A percentile compares a stretch with the other conserved stretches of the same genome.
phyloP scores from a whole-genome alignment of 2,797 vertebrate species.

The Calcarius lapponicus region DNA sequence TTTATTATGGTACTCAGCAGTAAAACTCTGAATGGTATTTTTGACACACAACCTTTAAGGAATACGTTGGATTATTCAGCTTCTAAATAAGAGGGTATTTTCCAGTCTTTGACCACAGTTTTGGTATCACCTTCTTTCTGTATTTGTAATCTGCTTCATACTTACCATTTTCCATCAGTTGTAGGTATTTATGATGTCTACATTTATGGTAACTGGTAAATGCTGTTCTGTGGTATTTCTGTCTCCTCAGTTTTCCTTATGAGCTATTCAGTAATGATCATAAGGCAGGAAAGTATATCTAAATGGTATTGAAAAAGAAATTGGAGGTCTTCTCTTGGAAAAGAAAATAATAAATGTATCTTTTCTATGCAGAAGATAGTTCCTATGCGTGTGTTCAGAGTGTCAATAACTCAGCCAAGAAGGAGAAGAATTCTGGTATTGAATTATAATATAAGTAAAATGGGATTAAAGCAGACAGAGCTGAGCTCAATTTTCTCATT shows the following conservation, averaged over 20 bases:
- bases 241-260: not conserved
- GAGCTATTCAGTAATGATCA: not conserved
- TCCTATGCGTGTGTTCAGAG: not conserved
- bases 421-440: not conserved
- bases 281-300: not conserved
- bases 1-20: not conserved
- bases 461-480: slow-evolving; percentile 19
- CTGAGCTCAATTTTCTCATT: slow-evolving; percentile 38
- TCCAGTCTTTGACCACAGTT: not conserved
- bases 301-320: slow-evolving; percentile 11
- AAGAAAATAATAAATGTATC: not conserved
- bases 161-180: not conserved
- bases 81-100: not conserved
- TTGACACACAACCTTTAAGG: not conserved
- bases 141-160: not conserved
- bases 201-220: not conserved
- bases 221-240: not conserved
- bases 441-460: slow-evolving; percentile 22
- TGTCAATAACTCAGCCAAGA: slow-evolving; percentile 12
- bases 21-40: not conserved
- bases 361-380: not conserved
- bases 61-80: not conserved
- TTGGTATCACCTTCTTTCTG: not conserved
- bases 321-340: not conserved
- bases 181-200: not conserved